A percentile compares a stretch with the other conserved stretches of the same genome.
Evolutionary conservation across 2,113 vertebrate genomes (phyloP).

Genomic region (Notarius lentiginosus): DNA sequence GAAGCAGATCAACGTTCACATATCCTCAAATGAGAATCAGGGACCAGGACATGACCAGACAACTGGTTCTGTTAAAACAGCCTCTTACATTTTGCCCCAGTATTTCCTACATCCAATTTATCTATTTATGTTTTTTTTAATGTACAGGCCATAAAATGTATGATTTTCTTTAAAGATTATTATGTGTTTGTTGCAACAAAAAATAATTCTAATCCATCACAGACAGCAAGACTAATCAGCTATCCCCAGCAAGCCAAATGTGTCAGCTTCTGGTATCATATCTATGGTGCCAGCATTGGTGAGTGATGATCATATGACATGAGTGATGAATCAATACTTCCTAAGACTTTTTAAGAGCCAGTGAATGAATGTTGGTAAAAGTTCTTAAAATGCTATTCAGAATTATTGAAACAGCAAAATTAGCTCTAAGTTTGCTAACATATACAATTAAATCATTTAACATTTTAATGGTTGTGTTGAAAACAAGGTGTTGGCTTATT

Average conservation of each 20-base stretch:
- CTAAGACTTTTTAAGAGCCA: neutral
- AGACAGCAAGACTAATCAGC: slow-evolving; percentile 68
- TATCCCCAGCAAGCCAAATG: slow-evolving; percentile 65
- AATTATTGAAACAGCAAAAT: neutral
- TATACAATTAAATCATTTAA: neutral
- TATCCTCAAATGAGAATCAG: neutral
- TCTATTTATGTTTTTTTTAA: neutral
- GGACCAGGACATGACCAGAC: slow-evolving; percentile 55
- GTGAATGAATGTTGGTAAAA: neutral
- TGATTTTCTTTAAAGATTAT: slow-evolving; percentile 58
- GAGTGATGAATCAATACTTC: neutral
- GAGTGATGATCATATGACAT: slow-evolving; percentile 28
- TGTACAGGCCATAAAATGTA: neutral
- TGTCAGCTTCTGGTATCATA: slow-evolving; percentile 74
- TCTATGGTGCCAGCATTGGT: slow-evolving; percentile 73
- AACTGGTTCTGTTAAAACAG: slow-evolving; percentile 59
- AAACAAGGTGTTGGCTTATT: neutral
- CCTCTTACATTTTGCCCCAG: neutral
- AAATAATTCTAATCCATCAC: neutral
- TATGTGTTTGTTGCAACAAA: slow-evolving; percentile 61
- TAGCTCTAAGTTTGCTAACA: neutral
- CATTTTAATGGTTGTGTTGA: neutral
- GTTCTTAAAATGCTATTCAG: neutral
- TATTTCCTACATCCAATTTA: neutral
- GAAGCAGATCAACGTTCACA: slow-evolving; percentile 39